phyloP scores from a whole-genome alignment of 2,797 vertebrate species.

The Acrossocheilus fasciatus region DNA sequence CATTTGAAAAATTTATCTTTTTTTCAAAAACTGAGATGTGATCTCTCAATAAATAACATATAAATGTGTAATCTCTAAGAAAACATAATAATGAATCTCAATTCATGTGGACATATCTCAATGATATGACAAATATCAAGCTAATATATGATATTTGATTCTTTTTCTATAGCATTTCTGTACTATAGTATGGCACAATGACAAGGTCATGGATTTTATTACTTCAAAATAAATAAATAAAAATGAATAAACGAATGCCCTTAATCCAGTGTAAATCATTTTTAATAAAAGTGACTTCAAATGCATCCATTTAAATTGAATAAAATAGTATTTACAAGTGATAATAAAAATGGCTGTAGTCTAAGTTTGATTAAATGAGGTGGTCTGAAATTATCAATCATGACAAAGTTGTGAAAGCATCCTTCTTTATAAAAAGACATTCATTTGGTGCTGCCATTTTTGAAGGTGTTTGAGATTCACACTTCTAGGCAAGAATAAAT shows the following conservation, averaged over 20 bases:
- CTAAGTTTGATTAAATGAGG: not conserved
- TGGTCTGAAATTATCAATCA: constrained; percentile 28
- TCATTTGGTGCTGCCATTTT: constrained; percentile 52
- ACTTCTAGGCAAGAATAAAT: constrained; percentile 59
- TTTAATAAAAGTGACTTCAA: not conserved
- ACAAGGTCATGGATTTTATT: not conserved
- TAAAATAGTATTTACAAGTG: not conserved
- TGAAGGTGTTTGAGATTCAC: constrained; percentile 60
- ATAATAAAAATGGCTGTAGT: not conserved
- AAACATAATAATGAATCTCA: constrained; percentile 13
- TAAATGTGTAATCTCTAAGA: constrained; percentile 12
- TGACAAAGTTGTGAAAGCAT: constrained; percentile 36
- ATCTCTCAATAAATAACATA: constrained; percentile 6
- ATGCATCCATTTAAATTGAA: not conserved
- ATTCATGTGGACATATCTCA: not conserved
- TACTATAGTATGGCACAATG: not conserved
- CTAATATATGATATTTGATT: not conserved
- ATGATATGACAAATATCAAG: not conserved
- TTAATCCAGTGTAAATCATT: not conserved
- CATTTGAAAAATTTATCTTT: not conserved
- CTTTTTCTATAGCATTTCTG: not conserved
- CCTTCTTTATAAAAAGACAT: constrained; percentile 41
- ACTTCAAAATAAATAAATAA: not conserved
- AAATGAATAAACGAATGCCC: not conserved
- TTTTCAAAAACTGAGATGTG: not conserved